A percentile compares a stretch with the other conserved stretches of the same genome.
Conservation (phyloP, 2,113 vertebrate species). For the Hepsetus odoe region DNA sequence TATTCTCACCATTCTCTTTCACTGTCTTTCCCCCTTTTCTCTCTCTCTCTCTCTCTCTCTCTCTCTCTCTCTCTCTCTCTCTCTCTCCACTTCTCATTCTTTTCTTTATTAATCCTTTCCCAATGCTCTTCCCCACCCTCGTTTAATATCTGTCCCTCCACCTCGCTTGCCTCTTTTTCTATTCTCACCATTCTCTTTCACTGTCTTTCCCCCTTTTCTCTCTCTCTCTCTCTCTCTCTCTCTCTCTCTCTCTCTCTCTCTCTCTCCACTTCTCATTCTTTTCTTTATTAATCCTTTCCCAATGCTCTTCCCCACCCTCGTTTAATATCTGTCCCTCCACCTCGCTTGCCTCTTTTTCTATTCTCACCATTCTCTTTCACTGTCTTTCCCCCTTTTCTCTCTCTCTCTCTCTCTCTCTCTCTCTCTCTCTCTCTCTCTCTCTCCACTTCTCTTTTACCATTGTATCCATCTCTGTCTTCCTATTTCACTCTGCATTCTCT, state of each 20-base stretch:
- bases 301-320: not conserved
- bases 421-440: not conserved
- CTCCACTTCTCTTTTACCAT: no score
- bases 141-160: no score
- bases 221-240: not conserved
- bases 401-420: not conserved
- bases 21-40: not conserved
- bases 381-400: not conserved
- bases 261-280: not conserved
- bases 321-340: not conserved
- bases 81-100: not conserved
- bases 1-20: not conserved
- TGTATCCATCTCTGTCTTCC: not conserved
- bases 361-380: not conserved
- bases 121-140: no score
- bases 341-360: no score
- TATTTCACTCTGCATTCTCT: no score
- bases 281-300: not conserved
- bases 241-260: not conserved
- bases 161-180: no score
- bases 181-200: not conserved
- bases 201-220: not conserved
- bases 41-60: not conserved
- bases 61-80: not conserved
- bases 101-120: no score